Evolutionary conservation across 2,888 invertebrate species (phyloP).

Genomic region (Drosophila pegasa): DNA sequence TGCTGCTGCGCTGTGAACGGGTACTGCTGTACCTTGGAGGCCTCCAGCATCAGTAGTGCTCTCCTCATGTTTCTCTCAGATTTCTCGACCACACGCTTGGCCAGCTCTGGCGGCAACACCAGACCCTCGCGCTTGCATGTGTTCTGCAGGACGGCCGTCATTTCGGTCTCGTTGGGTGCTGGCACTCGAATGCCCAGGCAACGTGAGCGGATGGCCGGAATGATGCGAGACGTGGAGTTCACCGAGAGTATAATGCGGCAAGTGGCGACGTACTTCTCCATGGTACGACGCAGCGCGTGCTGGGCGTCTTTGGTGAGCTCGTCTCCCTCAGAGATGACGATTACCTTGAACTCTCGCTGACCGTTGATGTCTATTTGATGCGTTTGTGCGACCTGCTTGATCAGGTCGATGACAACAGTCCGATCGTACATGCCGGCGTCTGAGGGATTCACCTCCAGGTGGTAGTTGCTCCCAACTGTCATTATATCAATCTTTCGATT

Average conservation of each 20-base stretch:
- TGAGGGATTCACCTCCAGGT: slow-evolving; percentile 92
- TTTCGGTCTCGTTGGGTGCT: slow-evolving; percentile 93
- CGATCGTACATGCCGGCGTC: slow-evolving; percentile 99
- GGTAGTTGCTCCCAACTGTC: slow-evolving; percentile 91
- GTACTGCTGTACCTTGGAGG: slow-evolving; percentile 96
- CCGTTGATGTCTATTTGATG: slow-evolving; percentile 95
- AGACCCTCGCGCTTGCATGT: slow-evolving; percentile 94
- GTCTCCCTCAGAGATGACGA: slow-evolving; percentile 97
- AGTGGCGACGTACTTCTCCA: slow-evolving; percentile 99
- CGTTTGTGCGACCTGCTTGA: slow-evolving; percentile 98
- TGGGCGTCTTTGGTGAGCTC: slow-evolving; percentile 98
- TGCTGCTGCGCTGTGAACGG: slow-evolving; percentile 92
- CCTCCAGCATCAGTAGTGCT: slow-evolving; percentile 96
- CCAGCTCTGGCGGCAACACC: slow-evolving; percentile 90
- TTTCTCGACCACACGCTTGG: slow-evolving; percentile 90
- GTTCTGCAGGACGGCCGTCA: slow-evolving; percentile 87
- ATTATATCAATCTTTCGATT: slow-evolving; percentile 98
- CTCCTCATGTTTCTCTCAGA: slow-evolving; percentile 95
- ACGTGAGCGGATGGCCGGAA: slow-evolving; percentile 98
- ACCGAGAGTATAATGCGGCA: slow-evolving; percentile 97
- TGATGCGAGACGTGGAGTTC: slow-evolving; percentile 97
- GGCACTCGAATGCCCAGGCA: slow-evolving; percentile 97
- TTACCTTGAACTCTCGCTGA: slow-evolving; percentile 98
- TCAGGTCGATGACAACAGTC: slow-evolving; percentile 98
- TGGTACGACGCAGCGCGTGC: slow-evolving; percentile 98